phyloP scores from a whole-genome alignment of 2,888 invertebrate genomes.

The Ochlodes sylvanus region DNA sequence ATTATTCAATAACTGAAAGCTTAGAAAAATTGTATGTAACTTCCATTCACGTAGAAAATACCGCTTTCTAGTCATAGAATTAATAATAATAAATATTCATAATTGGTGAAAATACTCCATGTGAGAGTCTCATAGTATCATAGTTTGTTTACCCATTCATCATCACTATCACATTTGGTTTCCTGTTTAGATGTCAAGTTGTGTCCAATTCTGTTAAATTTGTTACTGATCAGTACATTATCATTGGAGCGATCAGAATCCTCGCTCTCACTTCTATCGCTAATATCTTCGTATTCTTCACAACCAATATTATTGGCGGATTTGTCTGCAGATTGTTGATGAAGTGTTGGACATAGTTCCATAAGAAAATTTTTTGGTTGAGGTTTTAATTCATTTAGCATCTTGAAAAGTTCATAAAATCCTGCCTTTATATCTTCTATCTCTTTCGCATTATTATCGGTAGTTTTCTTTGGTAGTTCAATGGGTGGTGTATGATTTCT shows the following conservation, averaged over 20 bases:
- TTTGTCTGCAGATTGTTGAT: conserved; percentile 40
- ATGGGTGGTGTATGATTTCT: conserved; percentile 47
- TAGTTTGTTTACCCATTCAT: conserved; percentile 48
- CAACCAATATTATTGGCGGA: conserved; percentile 52
- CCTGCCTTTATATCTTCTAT: conserved; percentile 55
- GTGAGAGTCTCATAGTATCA: no score
- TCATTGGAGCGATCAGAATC: conserved; percentile 52
- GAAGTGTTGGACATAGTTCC: conserved; percentile 11
- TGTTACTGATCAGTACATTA: conserved; percentile 52
- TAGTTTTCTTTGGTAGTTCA: conserved; percentile 42
- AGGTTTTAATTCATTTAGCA: conserved; percentile 56
- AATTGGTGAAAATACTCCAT: no score
- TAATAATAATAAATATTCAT: no score
- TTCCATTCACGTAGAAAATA: background rate
- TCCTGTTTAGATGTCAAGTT: conserved; percentile 12
- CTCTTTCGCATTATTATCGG: conserved; percentile 50
- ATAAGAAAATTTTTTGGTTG: conserved; percentile 33
- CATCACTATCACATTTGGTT: conserved; percentile 23
- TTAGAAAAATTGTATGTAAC: no score
- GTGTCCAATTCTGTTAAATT: conserved; percentile 44
- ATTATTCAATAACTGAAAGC: no score
- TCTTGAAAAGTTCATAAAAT: conserved; percentile 56
- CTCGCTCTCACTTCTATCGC: conserved; percentile 46
- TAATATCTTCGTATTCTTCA: conserved; percentile 45
- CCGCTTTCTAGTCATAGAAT: background rate